Evolutionary conservation across 2,888 invertebrate genomes (phyloP).

Genomic region (Liopterus haemorrhoidalis): DNA sequence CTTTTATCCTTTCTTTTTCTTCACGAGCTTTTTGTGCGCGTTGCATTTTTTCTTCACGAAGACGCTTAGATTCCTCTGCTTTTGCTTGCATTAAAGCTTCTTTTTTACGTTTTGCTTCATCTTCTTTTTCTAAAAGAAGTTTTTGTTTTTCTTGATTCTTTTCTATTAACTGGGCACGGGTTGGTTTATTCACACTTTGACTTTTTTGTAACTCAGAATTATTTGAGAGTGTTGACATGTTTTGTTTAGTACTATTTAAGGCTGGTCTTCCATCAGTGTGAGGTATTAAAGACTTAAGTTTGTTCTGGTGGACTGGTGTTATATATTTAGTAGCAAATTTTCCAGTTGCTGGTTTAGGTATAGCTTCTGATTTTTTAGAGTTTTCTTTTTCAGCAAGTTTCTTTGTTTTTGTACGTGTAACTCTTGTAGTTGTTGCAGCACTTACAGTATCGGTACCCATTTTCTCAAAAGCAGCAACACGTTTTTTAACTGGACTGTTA

Average conservation of each 20-base stretch:
- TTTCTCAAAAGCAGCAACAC: slow-evolving; percentile 57
- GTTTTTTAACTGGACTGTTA: slow-evolving; percentile 55
- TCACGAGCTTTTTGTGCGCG: slow-evolving; percentile 47
- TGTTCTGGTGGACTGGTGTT: slow-evolving; percentile 13
- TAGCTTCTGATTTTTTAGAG: slow-evolving; percentile 1
- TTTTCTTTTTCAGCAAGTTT: slow-evolving; percentile 31
- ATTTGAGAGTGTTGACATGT: slow-evolving; percentile 12
- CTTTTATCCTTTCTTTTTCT: slow-evolving; percentile 48
- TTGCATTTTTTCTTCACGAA: slow-evolving; percentile 44
- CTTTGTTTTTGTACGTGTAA: slow-evolving; percentile 45
- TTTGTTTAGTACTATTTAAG: slow-evolving; percentile 18
- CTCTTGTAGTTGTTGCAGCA: slow-evolving; percentile 35
- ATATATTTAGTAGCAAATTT: slow-evolving; percentile 10
- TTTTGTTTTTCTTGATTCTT: slow-evolving; percentile 32
- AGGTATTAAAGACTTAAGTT: slow-evolving; percentile 12
- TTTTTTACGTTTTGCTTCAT: slow-evolving; percentile 52
- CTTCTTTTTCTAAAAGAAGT: slow-evolving; percentile 23
- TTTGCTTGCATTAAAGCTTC: slow-evolving; percentile 55
- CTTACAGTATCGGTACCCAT: slow-evolving; percentile 29
- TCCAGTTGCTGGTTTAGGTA: neutral
- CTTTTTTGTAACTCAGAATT: slow-evolving; percentile 26
- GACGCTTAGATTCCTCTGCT: slow-evolving; percentile 52
- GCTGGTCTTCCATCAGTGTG: slow-evolving; percentile 23
- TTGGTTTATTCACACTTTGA: slow-evolving; percentile 36
- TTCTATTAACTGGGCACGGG: slow-evolving; percentile 36